These are phyloP conservation scores for Lumbricus terrestris DNA, from an alignment of 2,888 invertebrate genomes.

Conservation along the genomic window DNA sequence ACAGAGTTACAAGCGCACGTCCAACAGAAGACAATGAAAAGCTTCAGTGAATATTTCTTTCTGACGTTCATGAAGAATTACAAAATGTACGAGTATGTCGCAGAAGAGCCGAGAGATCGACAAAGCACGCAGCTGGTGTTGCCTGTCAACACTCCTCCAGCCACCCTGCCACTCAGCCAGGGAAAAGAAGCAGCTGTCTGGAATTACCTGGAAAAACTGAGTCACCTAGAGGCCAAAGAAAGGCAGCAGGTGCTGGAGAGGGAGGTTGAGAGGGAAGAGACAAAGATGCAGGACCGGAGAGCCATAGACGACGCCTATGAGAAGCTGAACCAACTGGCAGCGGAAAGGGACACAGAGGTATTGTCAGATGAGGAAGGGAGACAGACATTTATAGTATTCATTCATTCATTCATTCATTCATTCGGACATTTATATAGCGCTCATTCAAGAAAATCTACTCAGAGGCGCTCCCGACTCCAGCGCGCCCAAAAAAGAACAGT, in stretches of 20 bases:
- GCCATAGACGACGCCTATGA: neutral
- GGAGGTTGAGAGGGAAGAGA: neutral
- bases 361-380: too few species aligned
- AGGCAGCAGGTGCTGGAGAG: neutral
- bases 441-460: too few species aligned
- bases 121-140: neutral
- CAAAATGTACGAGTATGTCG: neutral
- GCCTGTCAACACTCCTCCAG: neutral
- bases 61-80: conserved; percentile 4
- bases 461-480: too few species aligned
- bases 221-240: neutral
- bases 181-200: neutral
- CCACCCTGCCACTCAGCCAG: neutral
- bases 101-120: neutral
- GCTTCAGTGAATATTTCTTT: conserved; percentile 11
- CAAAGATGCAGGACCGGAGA: neutral
- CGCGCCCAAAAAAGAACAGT: too few species aligned
- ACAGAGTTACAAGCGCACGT: neutral
- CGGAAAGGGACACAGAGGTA: neutral
- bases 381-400: too few species aligned
- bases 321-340: neutral
- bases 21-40: neutral
- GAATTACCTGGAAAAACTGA: conserved; percentile 4
- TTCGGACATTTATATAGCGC: too few species aligned
- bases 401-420: too few species aligned